A percentile compares a stretch with the other conserved stretches of the same genome.
These are phyloP conservation scores for Athetis lepigone DNA, from an alignment of 2,888 invertebrate species.

Conservation along the genomic window DNA sequence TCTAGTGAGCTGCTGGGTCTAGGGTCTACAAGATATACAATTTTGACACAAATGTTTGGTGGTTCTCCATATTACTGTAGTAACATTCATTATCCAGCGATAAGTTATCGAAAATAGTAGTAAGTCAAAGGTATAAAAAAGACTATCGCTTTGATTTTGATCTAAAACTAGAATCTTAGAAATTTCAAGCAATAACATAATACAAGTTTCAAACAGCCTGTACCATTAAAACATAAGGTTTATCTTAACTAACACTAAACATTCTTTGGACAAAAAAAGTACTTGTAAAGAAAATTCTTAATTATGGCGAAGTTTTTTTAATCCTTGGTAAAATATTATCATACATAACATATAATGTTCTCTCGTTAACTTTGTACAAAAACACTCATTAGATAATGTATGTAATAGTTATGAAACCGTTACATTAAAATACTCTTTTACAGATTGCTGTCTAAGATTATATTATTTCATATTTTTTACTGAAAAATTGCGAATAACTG, in stretches of 20 bases:
- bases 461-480: neutral
- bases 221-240: slow-evolving; percentile 21
- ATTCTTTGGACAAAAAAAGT: slow-evolving; percentile 20
- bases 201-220: slow-evolving; percentile 30
- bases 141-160: no score
- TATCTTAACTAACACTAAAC: slow-evolving; percentile 27
- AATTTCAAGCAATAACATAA: no score
- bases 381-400: slow-evolving; percentile 19
- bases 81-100: no score
- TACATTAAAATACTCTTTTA: slow-evolving; percentile 15
- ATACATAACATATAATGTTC: slow-evolving; percentile 33
- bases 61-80: no score
- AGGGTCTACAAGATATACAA: no score
- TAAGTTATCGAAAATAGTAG: no score
- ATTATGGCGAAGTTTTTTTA: slow-evolving; percentile 23
- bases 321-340: slow-evolving; percentile 28
- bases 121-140: no score
- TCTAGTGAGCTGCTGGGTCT: no score
- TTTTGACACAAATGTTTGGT: no score
- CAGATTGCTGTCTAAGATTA: neutral
- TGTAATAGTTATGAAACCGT: slow-evolving; percentile 25
- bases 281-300: no score
- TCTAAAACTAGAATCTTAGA: no score
- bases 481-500: no score
- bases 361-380: slow-evolving; percentile 17